Evolutionary conservation across 2,888 invertebrate genomes (phyloP).

Genomic region (Salpingus planirostris): DNA sequence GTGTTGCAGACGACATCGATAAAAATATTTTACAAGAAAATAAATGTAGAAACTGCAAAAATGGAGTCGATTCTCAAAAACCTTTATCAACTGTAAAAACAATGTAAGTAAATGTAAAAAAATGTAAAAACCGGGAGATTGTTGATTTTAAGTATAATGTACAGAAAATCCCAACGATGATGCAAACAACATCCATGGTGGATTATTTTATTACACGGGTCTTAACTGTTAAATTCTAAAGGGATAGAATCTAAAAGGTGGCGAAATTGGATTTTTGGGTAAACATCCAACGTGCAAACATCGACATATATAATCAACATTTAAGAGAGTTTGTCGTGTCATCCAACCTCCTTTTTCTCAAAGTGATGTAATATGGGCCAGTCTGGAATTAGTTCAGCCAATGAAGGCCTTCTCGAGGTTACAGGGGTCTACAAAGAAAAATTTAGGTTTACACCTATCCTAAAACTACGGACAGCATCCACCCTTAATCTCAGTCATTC

Average conservation of each 20-base stretch:
- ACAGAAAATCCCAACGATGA: conserved; percentile 25
- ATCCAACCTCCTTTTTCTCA: conserved; percentile 78
- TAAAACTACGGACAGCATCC: conserved; percentile 8
- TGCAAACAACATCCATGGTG: conserved; percentile 34
- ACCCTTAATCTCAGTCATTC: conserved; percentile 11
- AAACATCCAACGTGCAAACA: conserved; percentile 27
- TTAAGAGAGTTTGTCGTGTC: conserved; percentile 29
- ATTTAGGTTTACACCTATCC: conserved; percentile 31
- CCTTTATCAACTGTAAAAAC: conserved; percentile 29
- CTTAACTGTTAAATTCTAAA: conserved; percentile 10
- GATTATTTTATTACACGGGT: conserved; percentile 11
- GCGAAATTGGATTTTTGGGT: too few relatives aligned
- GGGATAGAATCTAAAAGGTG: too few relatives aligned
- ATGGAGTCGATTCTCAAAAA: conserved; percentile 30
- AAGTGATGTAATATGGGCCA: conserved; percentile 86
- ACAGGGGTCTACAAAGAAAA: conserved; percentile 43
- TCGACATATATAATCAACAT: conserved; percentile 21
- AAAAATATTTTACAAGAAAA: conserved; percentile 21
- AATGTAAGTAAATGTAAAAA: too few relatives aligned
- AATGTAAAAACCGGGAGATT: too few relatives aligned
- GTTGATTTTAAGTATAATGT: too few relatives aligned
- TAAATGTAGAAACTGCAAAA: conserved; percentile 31
- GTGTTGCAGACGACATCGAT: conserved; percentile 14
- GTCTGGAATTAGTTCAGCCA: conserved; percentile 93
- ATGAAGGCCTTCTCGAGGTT: conserved; percentile 71